Evolutionary conservation across 2,113 vertebrate genomes (phyloP).

Genomic region (Podiceps cristatus): DNA sequence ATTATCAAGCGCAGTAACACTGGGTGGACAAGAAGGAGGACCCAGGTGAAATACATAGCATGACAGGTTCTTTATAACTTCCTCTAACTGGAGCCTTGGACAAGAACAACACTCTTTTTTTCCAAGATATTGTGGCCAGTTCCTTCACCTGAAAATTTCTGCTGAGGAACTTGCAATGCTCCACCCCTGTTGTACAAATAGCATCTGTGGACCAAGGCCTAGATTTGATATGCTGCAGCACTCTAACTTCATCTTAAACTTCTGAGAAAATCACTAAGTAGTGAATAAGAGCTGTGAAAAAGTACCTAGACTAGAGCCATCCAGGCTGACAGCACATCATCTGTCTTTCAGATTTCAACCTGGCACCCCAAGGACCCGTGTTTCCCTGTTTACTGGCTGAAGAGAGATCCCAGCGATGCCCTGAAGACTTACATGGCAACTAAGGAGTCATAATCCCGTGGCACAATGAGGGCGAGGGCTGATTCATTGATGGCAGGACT

Average conservation of each 20-base stretch:
- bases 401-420: not conserved
- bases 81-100: not conserved
- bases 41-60: not conserved
- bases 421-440: slow-evolving; percentile 16
- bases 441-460: not conserved
- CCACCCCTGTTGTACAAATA: not conserved
- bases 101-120: not conserved
- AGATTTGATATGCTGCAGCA: not conserved
- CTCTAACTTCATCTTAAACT: not conserved
- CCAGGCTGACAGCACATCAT: not conserved
- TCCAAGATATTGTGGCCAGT: not conserved
- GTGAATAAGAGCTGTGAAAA: not conserved
- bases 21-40: not conserved
- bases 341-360: not conserved
- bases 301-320: not conserved
- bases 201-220: not conserved
- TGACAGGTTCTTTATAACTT: not conserved
- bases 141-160: not conserved
- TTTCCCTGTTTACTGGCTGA: not conserved
- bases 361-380: not conserved
- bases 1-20: not conserved
- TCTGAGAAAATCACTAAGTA: not conserved
- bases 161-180: not conserved
- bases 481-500: not conserved
- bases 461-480: not conserved